phyloP scores from a whole-genome alignment of 2,888 invertebrate genomes.

The Azorinus chamasolen region DNA sequence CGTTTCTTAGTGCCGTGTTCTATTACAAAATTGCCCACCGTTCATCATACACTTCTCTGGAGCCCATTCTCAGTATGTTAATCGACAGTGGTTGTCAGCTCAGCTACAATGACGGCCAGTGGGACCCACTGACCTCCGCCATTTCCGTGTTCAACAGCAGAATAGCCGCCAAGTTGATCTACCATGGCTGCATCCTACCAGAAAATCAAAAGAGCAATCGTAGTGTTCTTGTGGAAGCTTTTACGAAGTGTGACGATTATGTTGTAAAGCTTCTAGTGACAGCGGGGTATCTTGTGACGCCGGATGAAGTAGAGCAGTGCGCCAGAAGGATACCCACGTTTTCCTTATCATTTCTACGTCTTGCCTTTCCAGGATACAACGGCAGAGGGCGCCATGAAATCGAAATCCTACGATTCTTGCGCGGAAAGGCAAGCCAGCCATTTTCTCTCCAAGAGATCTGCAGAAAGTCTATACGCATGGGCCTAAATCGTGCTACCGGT shows the following conservation, averaged over 20 bases:
- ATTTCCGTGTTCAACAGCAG: conserved; percentile 78
- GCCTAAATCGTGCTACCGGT: conserved; percentile 71
- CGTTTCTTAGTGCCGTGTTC: conserved; percentile 80
- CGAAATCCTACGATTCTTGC: conserved; percentile 75
- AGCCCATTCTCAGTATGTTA: conserved; percentile 70
- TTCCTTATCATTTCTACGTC: conserved; percentile 77
- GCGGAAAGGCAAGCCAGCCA: conserved; percentile 66
- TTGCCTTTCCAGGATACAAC: conserved; percentile 75
- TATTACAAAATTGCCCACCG: conserved; percentile 79
- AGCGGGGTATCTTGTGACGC: conserved; percentile 75
- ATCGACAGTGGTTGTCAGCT: conserved; percentile 76
- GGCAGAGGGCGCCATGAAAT: conserved; percentile 68
- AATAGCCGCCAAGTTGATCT: conserved; percentile 76
- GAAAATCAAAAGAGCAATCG: conserved; percentile 67
- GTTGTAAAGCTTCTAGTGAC: conserved; percentile 75
- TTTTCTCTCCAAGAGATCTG: conserved; percentile 74
- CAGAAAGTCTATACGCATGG: conserved; percentile 72
- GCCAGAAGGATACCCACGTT: conserved; percentile 79
- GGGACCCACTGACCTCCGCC: conserved; percentile 77
- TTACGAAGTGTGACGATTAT: conserved; percentile 78
- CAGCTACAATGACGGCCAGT: conserved; percentile 79
- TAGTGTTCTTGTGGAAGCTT: conserved; percentile 79
- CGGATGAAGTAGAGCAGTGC: conserved; percentile 79
- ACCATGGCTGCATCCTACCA: conserved; percentile 76
- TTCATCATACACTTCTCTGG: conserved; percentile 72